Base-by-base conservation (phyloP, 2,113 vertebrate genomes). In the Chaetodon trifascialis region DNA sequence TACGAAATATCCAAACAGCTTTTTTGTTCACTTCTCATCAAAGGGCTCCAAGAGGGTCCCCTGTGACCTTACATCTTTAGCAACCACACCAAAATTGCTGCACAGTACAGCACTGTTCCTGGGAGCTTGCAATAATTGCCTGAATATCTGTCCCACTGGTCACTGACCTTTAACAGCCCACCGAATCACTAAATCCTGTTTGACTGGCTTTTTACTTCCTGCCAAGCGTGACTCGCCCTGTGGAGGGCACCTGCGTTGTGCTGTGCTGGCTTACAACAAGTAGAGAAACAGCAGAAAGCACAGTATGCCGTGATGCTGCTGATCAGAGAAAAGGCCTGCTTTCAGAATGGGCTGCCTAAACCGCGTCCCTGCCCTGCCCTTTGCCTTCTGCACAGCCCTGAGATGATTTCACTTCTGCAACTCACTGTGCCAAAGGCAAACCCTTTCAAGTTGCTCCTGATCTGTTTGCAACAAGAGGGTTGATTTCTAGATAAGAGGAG, bases 61-160 rank as follows among this genome's bases (percentile, higher is more conserved):
- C 7, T 30, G 40, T 68, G 47, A 63, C 30, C 14, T 70, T 46
- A n/a, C 14, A 14, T 51, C 11, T 66, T 81, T 1, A 65, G 52
- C 62, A 56, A n/a, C 62, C 4, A 40, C 0, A 5, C 34, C 36
- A 69, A 72, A 68, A 77, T 51, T 4, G 0, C 42, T 74, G 34
- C 59, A 62, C 44, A 56, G 8, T 34, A 15, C 47, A 10, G 38
- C 56, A 19, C 5, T 62, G 55, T 47, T 66, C 59, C 52, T 78
- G 4, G 15, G 52, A 77, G 56, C 42, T 21, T 76, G 40, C 69
- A 73, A 17, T 84, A 81, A 79, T 66, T 80, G 63, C 89, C 7
- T 11, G 72, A 93, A 95, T 93, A 95, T 95, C 93, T 95, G 88
- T 90, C 75, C 76, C 83, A 79, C 81, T 86, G 89, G 86, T 86